Base-by-base conservation (phyloP, 2,888 invertebrate genomes). In the Dinocampus coccinellae region DNA sequence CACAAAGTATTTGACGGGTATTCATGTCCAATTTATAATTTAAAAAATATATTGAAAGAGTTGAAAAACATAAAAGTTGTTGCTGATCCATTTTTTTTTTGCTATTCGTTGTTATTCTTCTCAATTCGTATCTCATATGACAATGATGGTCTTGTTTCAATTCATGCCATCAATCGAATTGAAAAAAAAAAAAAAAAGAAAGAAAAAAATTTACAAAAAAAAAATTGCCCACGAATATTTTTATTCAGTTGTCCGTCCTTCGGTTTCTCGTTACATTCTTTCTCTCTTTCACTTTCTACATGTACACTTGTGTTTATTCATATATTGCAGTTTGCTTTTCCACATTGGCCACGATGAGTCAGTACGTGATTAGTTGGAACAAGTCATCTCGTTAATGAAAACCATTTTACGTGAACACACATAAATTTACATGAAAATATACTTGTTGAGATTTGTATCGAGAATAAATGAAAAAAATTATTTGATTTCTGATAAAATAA, bases 301-400 rank as follows among this genome's bases (percentile, higher is more conserved):
- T 47, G 16, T 47, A 7, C 16, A 47, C 7, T 16, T n/a, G 7
- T 16, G 47, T n/a, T n/a, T n/a, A n/a, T n/a, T n/a, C n/a, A n/a
- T 9, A 47, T n/a, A 47, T 47, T 47, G 47, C 20, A 9, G 20
- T 47, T 47, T 47, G 47, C 47, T 47, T 47, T 47, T 16, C 16
- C 53, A 65, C 34, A 36, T 22, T 47, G 47, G n/a, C 26, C 33
- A 66, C 34, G 57, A 66, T 39, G 57, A 36, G 57, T 70, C 64
- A 71, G 73, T 55, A 70, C 72, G 73, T 69, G 58, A 64, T 69
- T 70, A 73, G 70, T 69, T 58, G 53, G 63, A 63, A 71, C 67
- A 70, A 75, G 65, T 64, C 72, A 65, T 63, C 67, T 70, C 67
- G 71, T 73, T 66, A 34, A 69, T 57, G 55, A 66, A 39, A 36